Conservation (phyloP, 2,113 vertebrate species). For the Macrotus californicus region DNA sequence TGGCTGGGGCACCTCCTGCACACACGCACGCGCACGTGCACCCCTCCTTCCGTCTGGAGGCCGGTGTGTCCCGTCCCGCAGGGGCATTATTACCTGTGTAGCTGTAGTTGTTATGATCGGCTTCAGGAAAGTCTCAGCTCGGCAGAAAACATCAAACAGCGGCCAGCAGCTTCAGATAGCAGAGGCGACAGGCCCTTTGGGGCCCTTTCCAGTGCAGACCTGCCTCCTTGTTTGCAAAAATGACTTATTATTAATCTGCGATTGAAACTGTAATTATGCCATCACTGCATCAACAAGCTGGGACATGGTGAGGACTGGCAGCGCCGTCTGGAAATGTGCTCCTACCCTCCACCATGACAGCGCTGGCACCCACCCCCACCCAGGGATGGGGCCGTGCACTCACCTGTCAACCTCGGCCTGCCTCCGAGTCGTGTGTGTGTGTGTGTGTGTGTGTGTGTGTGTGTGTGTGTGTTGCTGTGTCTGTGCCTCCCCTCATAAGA, state of each 20-base stretch:
- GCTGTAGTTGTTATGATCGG: not conserved
- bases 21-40: too few species aligned
- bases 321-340: conserved; percentile 11
- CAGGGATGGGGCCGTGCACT: fast-evolving
- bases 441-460: too few species aligned
- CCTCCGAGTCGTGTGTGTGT: not conserved
- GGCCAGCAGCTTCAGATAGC: conserved; percentile 66
- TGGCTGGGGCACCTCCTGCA: not conserved
- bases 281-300: conserved; percentile 65
- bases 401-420: not conserved
- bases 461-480: fast-evolving
- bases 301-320: conserved; percentile 56
- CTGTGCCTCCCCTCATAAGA: not conserved
- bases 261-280: conserved; percentile 81
- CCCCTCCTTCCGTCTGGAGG: not conserved
- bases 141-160: conserved; percentile 73
- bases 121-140: conserved; percentile 41
- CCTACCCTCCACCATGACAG: conserved; percentile 3
- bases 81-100: conserved; percentile 47
- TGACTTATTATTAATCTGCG: conserved; percentile 77
- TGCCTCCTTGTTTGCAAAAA: conserved; percentile 69
- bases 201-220: conserved; percentile 78
- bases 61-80: not conserved
- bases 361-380: not conserved
- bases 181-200: conserved; percentile 62